A percentile compares a stretch with the other conserved stretches of the same genome.
Conservation (phyloP, 2,113 vertebrate species). For the Paedocypris sp. region DNA sequence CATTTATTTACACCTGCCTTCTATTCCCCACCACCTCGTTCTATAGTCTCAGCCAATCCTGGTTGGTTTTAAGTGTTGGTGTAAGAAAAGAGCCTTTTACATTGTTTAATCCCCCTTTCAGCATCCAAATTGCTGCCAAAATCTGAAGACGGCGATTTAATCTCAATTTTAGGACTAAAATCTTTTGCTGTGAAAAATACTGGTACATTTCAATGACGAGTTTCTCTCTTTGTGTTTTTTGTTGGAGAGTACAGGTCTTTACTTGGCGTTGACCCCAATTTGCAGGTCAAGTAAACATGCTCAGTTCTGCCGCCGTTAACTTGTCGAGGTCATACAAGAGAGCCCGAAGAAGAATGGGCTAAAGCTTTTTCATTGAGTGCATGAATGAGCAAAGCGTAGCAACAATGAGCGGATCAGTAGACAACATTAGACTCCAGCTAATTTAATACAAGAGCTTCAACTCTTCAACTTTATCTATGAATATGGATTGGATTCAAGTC, state of each 20-base stretch:
- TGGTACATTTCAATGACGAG: background rate
- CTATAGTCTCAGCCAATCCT: background rate
- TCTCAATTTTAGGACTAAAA: too few species aligned
- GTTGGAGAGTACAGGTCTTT: slow-evolving; percentile 34
- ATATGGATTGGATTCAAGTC: slow-evolving; percentile 10
- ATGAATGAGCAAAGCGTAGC: slow-evolving; percentile 18
- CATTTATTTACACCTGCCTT: slow-evolving; percentile 65
- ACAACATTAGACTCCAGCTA: slow-evolving; percentile 3
- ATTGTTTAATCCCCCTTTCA: too few species aligned
- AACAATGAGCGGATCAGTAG: slow-evolving; percentile 19
- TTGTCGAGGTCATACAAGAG: slow-evolving; percentile 30
- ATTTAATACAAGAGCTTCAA: slow-evolving; percentile 16
- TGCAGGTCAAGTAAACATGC: slow-evolving; percentile 58
- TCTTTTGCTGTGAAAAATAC: too few species aligned
- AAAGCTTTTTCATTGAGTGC: slow-evolving; percentile 16
- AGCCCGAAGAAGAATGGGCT: slow-evolving; percentile 22
- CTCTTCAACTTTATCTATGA: background rate
- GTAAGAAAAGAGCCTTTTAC: too few species aligned
- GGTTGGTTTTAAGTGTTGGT: background rate
- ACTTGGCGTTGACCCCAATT: slow-evolving; percentile 61
- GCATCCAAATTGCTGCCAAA: too few species aligned
- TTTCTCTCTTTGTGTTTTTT: slow-evolving; percentile 15
- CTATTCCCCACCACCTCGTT: slow-evolving; percentile 32
- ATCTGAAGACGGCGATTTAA: too few species aligned
- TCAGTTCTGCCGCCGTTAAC: slow-evolving; percentile 51